Evolutionary conservation across 1,140 invertebrate genomes (phyloP), one percentile per base, ranked within the genome.

Genomic region (Drosophila bipectinata): DNA sequence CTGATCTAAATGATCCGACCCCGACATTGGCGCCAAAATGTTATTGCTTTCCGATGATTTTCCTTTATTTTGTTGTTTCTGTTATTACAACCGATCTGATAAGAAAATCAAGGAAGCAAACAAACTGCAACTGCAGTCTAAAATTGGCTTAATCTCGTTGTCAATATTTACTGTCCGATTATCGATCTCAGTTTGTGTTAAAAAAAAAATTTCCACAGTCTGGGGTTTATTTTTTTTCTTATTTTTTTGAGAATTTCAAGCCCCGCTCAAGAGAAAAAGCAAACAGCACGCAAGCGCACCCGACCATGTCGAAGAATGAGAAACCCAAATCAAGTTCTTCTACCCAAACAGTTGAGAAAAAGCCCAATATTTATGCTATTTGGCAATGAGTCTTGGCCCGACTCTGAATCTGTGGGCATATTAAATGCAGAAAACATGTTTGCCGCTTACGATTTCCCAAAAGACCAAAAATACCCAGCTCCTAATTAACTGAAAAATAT

Each of bases 1-100:
- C 12, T 44, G 14, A 44, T 44, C 10, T 44, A 9, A 32, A 44
- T 21, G 30, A 54, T 14, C 15, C 58, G 71, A 57, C 60, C 49
- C 72, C 79, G 81, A 87, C 81, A 87, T 85, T 85, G 81, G 72
- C 81, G 82, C 82, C 69, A 76, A 73, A 76, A 77, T 51, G 72
- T 57, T 76, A 57, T 41, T 69, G 68, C 56, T 67, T 51, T 60
- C 34, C 47, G 28, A 10, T 47, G 41, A 44, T 24, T 9, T 18
- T 51, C 2, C 8, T 26, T 34, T 34, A 21, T 53, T 15, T 18
- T 53, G 14, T 34, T 34, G 14, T 18, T 32, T 51, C 18, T 52
- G 7, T 52, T 32, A 52, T 18, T 52, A 57, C 57, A 61, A 58
- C 5, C 44, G 41, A 72, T 72, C 79, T 83, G 73, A 72, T 79